Evolutionary conservation across 2,113 vertebrate genomes (phyloP).

Genomic region (Helogale parvula): DNA sequence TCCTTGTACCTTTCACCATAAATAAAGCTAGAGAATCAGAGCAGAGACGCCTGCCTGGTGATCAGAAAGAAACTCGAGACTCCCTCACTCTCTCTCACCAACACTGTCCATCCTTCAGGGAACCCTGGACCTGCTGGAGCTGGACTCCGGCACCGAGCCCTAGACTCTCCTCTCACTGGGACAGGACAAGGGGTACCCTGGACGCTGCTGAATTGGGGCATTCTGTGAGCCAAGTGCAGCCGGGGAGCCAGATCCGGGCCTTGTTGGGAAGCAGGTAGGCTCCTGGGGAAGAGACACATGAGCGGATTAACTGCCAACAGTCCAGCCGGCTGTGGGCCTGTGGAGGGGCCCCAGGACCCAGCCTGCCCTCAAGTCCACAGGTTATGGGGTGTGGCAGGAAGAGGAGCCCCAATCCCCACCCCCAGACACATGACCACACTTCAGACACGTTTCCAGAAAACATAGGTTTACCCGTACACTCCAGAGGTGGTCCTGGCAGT

Average conservation of each 20-base stretch:
- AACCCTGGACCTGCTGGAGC: no score
- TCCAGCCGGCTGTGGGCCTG: background rate
- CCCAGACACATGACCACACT: background rate
- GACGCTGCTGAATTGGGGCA: background rate
- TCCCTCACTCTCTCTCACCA: no score
- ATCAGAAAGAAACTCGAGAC: no score
- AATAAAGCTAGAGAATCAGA: no score
- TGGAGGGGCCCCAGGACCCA: background rate
- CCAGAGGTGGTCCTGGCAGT: background rate
- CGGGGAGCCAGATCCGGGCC: background rate
- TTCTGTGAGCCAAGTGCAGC: background rate
- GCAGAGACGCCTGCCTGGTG: no score
- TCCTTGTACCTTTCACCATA: no score
- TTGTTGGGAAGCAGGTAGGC: background rate
- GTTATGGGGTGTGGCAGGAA: background rate
- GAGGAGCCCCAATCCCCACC: background rate
- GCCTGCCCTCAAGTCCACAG: background rate
- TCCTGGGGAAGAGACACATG: background rate
- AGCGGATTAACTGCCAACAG: background rate
- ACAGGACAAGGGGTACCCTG: background rate
- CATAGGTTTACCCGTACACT: conserved; percentile 60
- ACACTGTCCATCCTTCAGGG: no score
- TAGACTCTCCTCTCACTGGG: background rate
- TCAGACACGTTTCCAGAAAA: conserved; percentile 47
- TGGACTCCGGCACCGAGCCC: background rate